A percentile compares a stretch with the other conserved stretches of the same genome.
phyloP scores from a whole-genome alignment of 2,113 vertebrate species.

The Odobenus rosmarus region DNA sequence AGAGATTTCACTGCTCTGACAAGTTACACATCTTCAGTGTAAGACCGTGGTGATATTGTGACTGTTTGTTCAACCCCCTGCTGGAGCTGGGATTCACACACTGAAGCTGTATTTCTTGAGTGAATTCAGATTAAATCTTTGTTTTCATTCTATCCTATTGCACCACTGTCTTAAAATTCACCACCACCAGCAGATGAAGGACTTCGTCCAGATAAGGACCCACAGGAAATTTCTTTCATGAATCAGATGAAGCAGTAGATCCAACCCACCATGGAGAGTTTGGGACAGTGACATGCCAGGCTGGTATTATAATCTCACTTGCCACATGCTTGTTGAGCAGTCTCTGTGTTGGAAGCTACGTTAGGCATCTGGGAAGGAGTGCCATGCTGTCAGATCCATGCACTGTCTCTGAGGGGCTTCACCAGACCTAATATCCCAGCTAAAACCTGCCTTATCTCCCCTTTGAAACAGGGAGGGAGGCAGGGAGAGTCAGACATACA shows the following conservation, averaged over 20 bases:
- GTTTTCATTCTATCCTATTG: slow-evolving; percentile 8
- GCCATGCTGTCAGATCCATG: not conserved
- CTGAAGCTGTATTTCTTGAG: slow-evolving; percentile 6
- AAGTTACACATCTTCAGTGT: slow-evolving; percentile 35
- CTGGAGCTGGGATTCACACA: slow-evolving; percentile 69
- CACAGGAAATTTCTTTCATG: slow-evolving; percentile 44
- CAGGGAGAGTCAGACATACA: not conserved
- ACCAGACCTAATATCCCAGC: not conserved
- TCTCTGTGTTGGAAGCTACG: not conserved
- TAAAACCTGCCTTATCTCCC: not conserved
- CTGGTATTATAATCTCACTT: slow-evolving; percentile 35
- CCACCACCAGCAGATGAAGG: not conserved
- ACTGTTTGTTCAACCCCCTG: slow-evolving; percentile 64
- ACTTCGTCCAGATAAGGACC: slow-evolving; percentile 34
- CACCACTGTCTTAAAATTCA: slow-evolving; percentile 25
- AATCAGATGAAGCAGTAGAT: not conserved
- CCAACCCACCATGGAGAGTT: not conserved
- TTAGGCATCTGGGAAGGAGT: not conserved
- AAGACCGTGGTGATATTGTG: not conserved
- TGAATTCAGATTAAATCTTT: slow-evolving; percentile 64
- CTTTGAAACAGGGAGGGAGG: not conserved
- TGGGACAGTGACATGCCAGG: not conserved
- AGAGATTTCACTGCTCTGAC: slow-evolving; percentile 56
- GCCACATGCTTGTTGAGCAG: not conserved
- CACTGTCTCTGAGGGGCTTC: not conserved